Evolutionary conservation across 2,113 vertebrate species (phyloP).

Genomic region (Hypanus sabinus): DNA sequence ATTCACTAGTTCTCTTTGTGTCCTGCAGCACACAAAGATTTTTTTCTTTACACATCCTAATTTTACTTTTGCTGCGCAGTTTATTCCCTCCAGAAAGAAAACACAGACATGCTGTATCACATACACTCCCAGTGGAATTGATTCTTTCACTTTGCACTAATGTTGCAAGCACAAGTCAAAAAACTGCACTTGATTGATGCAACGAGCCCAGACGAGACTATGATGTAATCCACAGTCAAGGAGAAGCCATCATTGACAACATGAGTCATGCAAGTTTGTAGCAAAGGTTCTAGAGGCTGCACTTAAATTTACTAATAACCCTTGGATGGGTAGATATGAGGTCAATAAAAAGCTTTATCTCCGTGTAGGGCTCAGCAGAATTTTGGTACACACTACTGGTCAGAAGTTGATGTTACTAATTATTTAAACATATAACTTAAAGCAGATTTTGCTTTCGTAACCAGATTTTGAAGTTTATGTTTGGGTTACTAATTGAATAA

Average conservation of each 20-base stretch:
- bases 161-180: conserved; percentile 10
- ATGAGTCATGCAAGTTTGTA: conserved; percentile 22
- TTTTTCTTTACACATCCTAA: conserved; percentile 17
- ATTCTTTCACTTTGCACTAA: conserved; percentile 10
- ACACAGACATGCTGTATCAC: conserved; percentile 20
- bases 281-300: not conserved
- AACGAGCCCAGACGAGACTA: conserved; percentile 36
- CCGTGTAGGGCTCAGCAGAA: not conserved
- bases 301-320: not conserved
- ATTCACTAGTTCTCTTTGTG: not conserved
- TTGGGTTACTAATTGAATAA: not conserved
- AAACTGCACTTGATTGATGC: conserved; percentile 30
- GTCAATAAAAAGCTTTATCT: conserved; percentile 7
- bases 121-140: not conserved
- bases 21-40: not conserved
- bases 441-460: not conserved
- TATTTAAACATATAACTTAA: conserved; percentile 24
- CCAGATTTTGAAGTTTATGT: conserved; percentile 4
- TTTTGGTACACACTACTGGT: not conserved
- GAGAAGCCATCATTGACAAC: conserved; percentile 11
- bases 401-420: not conserved
- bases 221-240: conserved; percentile 20
- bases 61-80: not conserved
- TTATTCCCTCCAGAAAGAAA: conserved; percentile 30
- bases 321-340: not conserved